Evolutionary conservation across 2,888 invertebrate species (phyloP).

Genomic region (Panopea generosa): DNA sequence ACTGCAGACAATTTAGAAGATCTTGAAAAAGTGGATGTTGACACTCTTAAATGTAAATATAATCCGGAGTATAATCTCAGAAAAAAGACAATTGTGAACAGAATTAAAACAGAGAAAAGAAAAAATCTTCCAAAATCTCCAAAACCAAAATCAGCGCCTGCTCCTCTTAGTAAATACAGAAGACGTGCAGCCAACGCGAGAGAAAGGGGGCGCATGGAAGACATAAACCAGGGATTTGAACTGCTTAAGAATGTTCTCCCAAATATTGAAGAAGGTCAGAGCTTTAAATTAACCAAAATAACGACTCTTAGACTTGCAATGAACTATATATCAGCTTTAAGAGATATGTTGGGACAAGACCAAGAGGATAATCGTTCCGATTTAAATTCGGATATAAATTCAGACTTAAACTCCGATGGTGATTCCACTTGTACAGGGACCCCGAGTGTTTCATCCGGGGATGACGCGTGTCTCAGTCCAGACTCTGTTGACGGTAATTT

Average conservation of each 20-base stretch:
- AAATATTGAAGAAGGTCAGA: conserved; percentile 72
- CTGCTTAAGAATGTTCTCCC: conserved; percentile 92
- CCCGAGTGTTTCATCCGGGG: conserved; percentile 63
- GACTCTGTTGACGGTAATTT: conserved; percentile 65
- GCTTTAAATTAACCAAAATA: conserved; percentile 91
- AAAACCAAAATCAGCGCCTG: conserved; percentile 87
- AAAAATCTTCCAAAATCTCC: conserved; percentile 81
- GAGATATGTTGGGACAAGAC: conserved; percentile 75
- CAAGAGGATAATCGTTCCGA: conserved; percentile 36
- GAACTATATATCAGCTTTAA: conserved; percentile 92
- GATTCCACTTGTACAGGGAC: conserved; percentile 44
- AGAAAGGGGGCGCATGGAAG: conserved; percentile 94
- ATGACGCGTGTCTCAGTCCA: conserved; percentile 63
- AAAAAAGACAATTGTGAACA: conserved; percentile 88
- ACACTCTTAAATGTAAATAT: conserved; percentile 50
- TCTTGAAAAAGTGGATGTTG: conserved; percentile 46
- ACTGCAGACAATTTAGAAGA: no score
- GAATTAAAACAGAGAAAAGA: conserved; percentile 86
- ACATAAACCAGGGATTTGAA: conserved; percentile 96
- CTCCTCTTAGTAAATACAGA: conserved; percentile 93
- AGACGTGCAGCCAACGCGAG: conserved; percentile 96
- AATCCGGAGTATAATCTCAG: conserved; percentile 88
- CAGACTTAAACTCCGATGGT: conserved; percentile 56
- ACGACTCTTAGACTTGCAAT: conserved; percentile 94
- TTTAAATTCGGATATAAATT: conserved; percentile 58